A percentile compares a stretch with the other conserved stretches of the same genome.
phyloP scores from a whole-genome alignment of 2,888 invertebrate species.

The Calephelis perditalis region DNA sequence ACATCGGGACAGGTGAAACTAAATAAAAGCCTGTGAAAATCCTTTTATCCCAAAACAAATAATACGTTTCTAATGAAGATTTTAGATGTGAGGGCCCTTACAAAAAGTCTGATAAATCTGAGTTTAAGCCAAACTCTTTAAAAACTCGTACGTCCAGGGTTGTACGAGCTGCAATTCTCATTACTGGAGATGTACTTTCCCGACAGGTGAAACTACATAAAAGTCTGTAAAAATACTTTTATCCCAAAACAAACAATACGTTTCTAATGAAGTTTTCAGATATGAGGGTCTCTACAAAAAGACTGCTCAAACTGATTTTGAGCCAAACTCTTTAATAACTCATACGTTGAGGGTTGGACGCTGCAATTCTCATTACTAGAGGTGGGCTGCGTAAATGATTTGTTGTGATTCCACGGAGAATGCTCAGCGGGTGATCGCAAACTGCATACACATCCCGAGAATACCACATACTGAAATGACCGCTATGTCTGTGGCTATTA shows the following conservation, averaged over 20 bases:
- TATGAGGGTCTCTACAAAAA: slow-evolving; percentile 8
- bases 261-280: not conserved
- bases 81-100: not conserved
- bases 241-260: not conserved
- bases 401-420: slow-evolving; percentile 73
- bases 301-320: slow-evolving; percentile 20
- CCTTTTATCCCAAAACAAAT: not conserved
- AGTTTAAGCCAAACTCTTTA: slow-evolving; percentile 29
- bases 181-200: slow-evolving; percentile 58
- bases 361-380: slow-evolving; percentile 68
- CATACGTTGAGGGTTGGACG: slow-evolving; percentile 34
- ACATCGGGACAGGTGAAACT: too few species aligned
- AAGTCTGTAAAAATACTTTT: too few species aligned
- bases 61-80: slow-evolving; percentile 1
- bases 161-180: slow-evolving; percentile 57
- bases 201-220: too few species aligned
- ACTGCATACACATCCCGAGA: slow-evolving; percentile 58
- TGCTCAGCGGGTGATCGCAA: slow-evolving; percentile 71
- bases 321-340: slow-evolving; percentile 39
- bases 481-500: slow-evolving; percentile 40
- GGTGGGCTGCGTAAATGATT: slow-evolving; percentile 73
- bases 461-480: slow-evolving; percentile 38
- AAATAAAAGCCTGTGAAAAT: too few species aligned
- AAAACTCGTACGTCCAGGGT: slow-evolving; percentile 37
- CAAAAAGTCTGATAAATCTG: slow-evolving; percentile 18